Evolutionary conservation across 2,113 vertebrate species (phyloP).

Genomic region (Calyptommatus sinebrachiatus): DNA sequence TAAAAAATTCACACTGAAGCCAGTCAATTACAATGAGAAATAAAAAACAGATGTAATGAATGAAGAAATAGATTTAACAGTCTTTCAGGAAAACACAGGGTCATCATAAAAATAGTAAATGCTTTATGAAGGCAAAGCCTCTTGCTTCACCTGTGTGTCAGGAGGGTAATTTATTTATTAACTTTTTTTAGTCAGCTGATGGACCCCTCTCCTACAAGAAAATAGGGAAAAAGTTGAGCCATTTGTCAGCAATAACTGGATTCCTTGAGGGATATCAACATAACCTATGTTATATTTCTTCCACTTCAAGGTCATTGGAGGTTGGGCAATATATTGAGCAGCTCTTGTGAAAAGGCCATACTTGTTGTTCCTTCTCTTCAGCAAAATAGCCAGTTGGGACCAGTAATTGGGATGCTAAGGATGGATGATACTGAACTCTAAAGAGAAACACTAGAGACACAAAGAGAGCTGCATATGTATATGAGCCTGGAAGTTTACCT

Average conservation of each 20-base stretch:
- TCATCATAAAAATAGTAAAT: slow-evolving; percentile 74
- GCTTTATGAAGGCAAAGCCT: slow-evolving; percentile 38
- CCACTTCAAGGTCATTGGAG: not conserved
- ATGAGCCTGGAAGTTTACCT: not conserved
- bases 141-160: not conserved
- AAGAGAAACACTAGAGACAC: not conserved
- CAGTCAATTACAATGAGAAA: slow-evolving; percentile 87
- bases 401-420: not conserved
- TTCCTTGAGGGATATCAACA: not conserved
- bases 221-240: not conserved
- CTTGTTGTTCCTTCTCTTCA: not conserved
- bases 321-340: not conserved
- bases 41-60: slow-evolving; percentile 94
- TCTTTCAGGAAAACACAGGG: slow-evolving; percentile 76
- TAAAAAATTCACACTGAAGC: slow-evolving; percentile 71
- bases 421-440: not conserved
- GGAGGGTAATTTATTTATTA: not conserved
- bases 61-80: slow-evolving; percentile 85
- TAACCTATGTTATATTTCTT: not conserved
- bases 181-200: not conserved
- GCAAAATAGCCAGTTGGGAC: not conserved
- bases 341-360: not conserved
- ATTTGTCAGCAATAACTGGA: not conserved
- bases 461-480: not conserved
- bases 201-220: not conserved